Conservation (phyloP, 2,797 vertebrate genomes). For the Argentina silus region DNA sequence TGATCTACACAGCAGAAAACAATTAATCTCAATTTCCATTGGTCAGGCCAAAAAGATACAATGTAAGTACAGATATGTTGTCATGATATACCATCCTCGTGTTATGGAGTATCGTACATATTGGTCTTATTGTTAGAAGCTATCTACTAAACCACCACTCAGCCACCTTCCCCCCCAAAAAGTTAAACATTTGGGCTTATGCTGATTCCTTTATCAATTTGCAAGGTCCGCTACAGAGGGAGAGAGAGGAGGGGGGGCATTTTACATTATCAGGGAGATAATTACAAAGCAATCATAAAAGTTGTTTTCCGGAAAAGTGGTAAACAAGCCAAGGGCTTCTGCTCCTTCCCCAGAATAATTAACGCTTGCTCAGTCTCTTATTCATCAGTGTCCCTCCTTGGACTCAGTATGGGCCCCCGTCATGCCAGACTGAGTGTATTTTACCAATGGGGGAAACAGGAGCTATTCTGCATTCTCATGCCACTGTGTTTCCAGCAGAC, state of each 20-base stretch:
- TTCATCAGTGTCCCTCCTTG: conserved; percentile 67
- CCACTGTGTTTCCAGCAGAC: background rate
- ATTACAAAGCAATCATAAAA: conserved; percentile 76
- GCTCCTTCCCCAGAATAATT: conserved; percentile 73
- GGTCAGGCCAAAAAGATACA: too few species aligned
- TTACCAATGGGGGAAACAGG: conserved; percentile 1
- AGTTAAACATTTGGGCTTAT: conserved; percentile 71
- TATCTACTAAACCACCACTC: conserved; percentile 71
- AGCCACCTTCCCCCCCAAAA: conserved; percentile 61
- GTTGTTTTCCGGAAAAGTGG: conserved; percentile 70
- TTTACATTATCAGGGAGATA: conserved; percentile 74
- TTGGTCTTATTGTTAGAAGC: conserved; percentile 63
- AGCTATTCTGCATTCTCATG: background rate
- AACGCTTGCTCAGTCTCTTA: conserved; percentile 68
- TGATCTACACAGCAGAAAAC: background rate
- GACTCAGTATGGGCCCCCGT: conserved; percentile 52
- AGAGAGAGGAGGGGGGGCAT: conserved; percentile 41
- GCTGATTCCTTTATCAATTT: conserved; percentile 68
- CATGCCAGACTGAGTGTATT: conserved; percentile 54
- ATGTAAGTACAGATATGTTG: background rate
- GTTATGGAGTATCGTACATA: conserved; percentile 37
- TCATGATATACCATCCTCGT: background rate
- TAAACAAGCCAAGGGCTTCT: conserved; percentile 76
- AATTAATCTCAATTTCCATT: too few species aligned
- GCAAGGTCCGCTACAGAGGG: conserved; percentile 34